These are phyloP conservation scores for Lethenteron reissneri DNA, from an alignment of 2,113 vertebrate genomes.

Conservation along the genomic window DNA sequence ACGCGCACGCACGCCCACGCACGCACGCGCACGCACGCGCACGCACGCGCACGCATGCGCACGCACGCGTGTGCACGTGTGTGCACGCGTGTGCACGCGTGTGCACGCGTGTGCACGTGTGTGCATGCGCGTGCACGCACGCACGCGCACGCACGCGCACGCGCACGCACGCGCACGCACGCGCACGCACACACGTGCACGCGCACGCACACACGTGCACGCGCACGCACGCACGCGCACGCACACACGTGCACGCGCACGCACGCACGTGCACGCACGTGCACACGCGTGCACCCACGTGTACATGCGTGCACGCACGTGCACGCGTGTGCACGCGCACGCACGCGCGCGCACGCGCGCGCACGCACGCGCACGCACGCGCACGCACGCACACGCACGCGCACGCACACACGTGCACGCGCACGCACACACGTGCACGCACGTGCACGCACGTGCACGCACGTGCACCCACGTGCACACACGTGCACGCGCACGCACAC, in stretches of 20 bases:
- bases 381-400: background rate
- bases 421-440: background rate
- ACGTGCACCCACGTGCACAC: background rate
- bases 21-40: slow-evolving; percentile 3
- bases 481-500: background rate
- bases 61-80: background rate
- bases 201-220: background rate
- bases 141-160: background rate
- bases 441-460: background rate
- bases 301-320: background rate
- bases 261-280: background rate
- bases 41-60: background rate
- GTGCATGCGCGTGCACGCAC: background rate
- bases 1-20: background rate
- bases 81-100: background rate
- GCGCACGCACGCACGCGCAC: background rate
- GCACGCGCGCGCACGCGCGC: background rate
- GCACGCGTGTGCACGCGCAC: background rate
- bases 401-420: background rate
- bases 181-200: background rate
- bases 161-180: slow-evolving; percentile 1
- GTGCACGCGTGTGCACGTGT: background rate
- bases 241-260: background rate
- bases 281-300: background rate
- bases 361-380: slow-evolving; percentile 1